phyloP scores from a whole-genome alignment of 2,797 vertebrate species.

The Falco peregrinus region DNA sequence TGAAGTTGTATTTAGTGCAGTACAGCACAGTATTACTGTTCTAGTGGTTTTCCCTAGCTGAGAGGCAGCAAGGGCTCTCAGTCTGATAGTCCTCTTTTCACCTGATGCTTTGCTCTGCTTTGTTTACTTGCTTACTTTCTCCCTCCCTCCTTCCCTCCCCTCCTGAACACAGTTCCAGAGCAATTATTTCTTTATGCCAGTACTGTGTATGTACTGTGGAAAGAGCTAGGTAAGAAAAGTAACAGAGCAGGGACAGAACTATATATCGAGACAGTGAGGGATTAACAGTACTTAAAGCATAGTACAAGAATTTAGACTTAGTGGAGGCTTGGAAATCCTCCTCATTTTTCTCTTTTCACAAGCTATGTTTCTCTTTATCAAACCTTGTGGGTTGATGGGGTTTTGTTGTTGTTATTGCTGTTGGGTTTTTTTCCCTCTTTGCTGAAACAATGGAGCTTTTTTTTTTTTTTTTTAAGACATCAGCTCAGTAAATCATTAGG shows the following conservation, averaged over 20 bases:
- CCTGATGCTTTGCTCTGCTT: neutral
- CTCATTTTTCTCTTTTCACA: neutral
- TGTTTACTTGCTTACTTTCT: neutral
- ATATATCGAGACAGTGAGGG: neutral
- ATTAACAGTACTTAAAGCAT: neutral
- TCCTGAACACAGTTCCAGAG: neutral
- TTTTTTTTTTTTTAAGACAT: neutral
- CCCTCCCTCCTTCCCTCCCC: neutral
- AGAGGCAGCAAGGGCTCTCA: neutral
- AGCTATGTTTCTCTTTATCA: neutral
- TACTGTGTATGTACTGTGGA: neutral
- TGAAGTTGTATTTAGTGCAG: neutral
- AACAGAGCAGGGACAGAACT: neutral
- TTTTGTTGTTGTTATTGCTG: too few relatives aligned
- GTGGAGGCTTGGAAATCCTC: neutral
- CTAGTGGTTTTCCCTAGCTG: neutral
- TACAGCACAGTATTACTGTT: neutral
- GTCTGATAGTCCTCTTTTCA: neutral
- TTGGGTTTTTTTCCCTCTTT: neutral
- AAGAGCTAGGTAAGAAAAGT: neutral
- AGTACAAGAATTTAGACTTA: neutral
- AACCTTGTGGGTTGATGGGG: accelerated
- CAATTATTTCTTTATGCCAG: neutral
- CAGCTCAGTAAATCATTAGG: neutral
- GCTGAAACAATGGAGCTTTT: neutral